Evolutionary conservation across 1,140 invertebrate genomes (phyloP), one percentile per base, ranked within the genome.

Genomic region (Saccostrea cuccullata): DNA sequence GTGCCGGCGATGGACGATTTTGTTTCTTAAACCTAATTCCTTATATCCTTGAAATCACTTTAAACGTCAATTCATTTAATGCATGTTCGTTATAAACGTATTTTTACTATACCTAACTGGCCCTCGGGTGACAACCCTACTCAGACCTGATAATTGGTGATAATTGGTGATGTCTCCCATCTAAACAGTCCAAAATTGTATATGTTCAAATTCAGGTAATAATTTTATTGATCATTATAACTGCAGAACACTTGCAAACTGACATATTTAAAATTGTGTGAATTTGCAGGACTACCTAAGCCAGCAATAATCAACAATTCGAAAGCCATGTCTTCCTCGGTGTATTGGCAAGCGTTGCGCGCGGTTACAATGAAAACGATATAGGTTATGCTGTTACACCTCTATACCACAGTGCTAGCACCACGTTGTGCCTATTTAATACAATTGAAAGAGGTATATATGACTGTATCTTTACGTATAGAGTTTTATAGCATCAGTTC

Each of bases 391-490:
- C 90, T 36, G 77, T 86, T 20, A 87, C 93, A n/a, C 93, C 93
- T n/a, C 89, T 94, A 55, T 93, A 92, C 87, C 93, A 94, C 85
- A 92, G 91, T 60, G 86, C 91, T 13, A 92, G 90, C 6, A 90
- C 89, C 17, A 82, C 86, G 4, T 58, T 92, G 8, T 89, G 91
- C 47, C 85, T 92, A 2, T 91, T 86, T 40, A 89, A 87, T 58
- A 85, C 86, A 13, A 86, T 91, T 0, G 85, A 77, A 47, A 23
- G 20, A 86, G 91, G 91, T 92, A 77, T 36, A 15, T 36, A 30
- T 73, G 30, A 36, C 30, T 2, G 30, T 67, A 8, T 23, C 8
- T 67, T 67, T 47, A n/a, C 20, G 6, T n/a, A 67, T 67, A 67
- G 5, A 23, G 5, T 3, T 47, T 0, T 47, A 47, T 47, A 47